Base-by-base conservation (phyloP, 2,888 invertebrate genomes). In the Crocallis elinguaria region DNA sequence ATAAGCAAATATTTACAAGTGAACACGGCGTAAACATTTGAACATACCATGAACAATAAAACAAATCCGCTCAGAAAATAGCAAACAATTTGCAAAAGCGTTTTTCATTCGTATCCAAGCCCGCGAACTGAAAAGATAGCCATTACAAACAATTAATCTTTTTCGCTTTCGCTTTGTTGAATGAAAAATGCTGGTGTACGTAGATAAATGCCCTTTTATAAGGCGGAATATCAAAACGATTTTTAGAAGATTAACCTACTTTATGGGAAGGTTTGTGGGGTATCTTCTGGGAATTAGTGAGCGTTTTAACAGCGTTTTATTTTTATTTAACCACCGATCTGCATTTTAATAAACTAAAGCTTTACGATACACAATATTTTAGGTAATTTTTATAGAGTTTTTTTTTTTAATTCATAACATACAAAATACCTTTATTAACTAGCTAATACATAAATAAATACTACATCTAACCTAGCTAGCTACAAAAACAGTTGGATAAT, bases 61-160 rank as follows among this genome's bases (percentile, higher is more conserved):
- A 37, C 32, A 49, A 49, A 29, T 35, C n/a, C 6, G n/a, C 36
- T 9, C 17, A 33, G 14, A 37, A 38, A 46, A 41, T 30, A 11
- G 12, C 35, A 19, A 49, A 48, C 53, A 53, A 42, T 49, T 43
- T 38, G 42, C 25, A 32, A 30, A 53, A 48, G 32, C 53, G 43
- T 38, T 43, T 32, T 55, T 33, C 25, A 35, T 42, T 37, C 38
- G 27, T 12, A 49, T 53, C 42, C 42, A 19, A 39, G 43, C 17
- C 17, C 33, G 48, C 36, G 27, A 32, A 46, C 36, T 55, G 49
- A 55, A 55, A 46, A 55, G 55, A 55, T 55, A 55, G 32, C 55
- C 53, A 27, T 48, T 29, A 30, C 49, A 42, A 46, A 52, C 60
- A 57, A 61, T 61, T 58, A 58, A 61, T 61, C 61, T 58, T 43